phyloP scores from a whole-genome alignment of 2,888 invertebrate genomes.

The Eurois occulta region DNA sequence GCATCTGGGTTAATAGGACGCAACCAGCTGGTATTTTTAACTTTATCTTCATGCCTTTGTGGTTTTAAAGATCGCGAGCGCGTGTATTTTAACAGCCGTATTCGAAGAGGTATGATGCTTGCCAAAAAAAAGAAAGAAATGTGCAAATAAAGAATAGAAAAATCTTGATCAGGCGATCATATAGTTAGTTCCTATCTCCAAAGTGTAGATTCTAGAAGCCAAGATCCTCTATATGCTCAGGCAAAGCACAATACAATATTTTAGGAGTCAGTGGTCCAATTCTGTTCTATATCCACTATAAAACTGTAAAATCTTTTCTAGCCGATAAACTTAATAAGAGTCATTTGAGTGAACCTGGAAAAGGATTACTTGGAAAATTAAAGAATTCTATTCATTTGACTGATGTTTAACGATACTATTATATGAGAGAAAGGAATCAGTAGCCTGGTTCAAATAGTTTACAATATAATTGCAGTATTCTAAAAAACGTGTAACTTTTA shows the following conservation, averaged over 20 bases:
- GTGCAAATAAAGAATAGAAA: not conserved
- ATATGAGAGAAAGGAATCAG: not conserved
- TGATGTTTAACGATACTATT: not conserved
- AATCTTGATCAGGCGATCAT: not conserved
- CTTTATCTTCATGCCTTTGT: slow-evolving; percentile 21
- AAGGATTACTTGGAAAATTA: not conserved
- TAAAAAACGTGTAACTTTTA: not conserved
- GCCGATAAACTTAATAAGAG: not conserved
- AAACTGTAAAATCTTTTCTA: too few species aligned
- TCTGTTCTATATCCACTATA: not conserved
- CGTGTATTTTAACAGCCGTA: not conserved
- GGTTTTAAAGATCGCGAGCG: slow-evolving; percentile 4
- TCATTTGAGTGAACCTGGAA: not conserved
- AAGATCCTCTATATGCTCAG: not conserved
- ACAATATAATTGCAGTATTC: not conserved
- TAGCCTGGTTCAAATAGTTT: not conserved
- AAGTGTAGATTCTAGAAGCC: not conserved
- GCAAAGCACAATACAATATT: not conserved
- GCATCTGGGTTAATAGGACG: slow-evolving; percentile 52
- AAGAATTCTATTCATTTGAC: not conserved
- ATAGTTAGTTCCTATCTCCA: not conserved
- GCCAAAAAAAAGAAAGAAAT: not conserved
- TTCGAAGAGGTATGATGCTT: not conserved
- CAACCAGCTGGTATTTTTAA: slow-evolving; percentile 25
- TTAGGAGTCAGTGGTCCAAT: not conserved